Percentiles rank a stretch among this genome's conserved stretches.
These are phyloP conservation scores for Amblyopsis rosae DNA, from an alignment of 2,113 vertebrate species.

Conservation along the genomic window DNA sequence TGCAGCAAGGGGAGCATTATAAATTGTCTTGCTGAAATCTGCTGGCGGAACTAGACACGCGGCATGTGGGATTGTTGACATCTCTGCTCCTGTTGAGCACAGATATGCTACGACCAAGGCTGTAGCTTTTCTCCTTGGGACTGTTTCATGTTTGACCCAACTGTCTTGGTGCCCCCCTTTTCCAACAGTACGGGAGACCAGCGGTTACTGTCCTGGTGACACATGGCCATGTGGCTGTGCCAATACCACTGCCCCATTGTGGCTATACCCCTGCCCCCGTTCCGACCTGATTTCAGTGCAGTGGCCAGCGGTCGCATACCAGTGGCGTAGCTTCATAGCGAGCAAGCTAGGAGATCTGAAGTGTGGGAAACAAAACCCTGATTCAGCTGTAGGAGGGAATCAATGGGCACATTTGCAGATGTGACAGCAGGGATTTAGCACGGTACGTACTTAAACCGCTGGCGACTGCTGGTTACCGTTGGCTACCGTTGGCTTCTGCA, in stretches of 20 bases:
- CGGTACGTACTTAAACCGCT: slow-evolving; percentile 63
- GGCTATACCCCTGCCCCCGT: slow-evolving; percentile 47
- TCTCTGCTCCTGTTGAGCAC: slow-evolving; percentile 44
- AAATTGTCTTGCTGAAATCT: slow-evolving; percentile 47
- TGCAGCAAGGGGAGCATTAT: slow-evolving; percentile 18
- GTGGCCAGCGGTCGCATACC: slow-evolving; percentile 46
- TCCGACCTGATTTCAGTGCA: slow-evolving; percentile 25
- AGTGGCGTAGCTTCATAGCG: slow-evolving; percentile 54
- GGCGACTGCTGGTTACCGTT: slow-evolving; percentile 40
- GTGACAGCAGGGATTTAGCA: slow-evolving; percentile 59
- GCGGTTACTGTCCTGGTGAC: slow-evolving; percentile 41
- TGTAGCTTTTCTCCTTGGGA: slow-evolving; percentile 57
- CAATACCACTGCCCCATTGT: slow-evolving; percentile 38
- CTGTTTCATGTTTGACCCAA: slow-evolving; percentile 58
- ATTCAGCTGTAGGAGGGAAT: slow-evolving; percentile 64
- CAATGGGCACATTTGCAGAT: slow-evolving; percentile 44
- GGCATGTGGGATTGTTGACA: slow-evolving; percentile 31
- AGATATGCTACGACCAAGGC: slow-evolving; percentile 62
- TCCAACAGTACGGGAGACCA: background rate
- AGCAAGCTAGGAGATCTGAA: slow-evolving; percentile 50
- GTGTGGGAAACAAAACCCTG: slow-evolving; percentile 54
- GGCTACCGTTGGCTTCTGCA: slow-evolving; percentile 56
- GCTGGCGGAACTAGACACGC: slow-evolving; percentile 46
- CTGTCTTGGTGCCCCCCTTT: slow-evolving; percentile 48
- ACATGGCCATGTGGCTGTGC: slow-evolving; percentile 44